These are phyloP conservation scores for Tachypleus tridentatus DNA, from an alignment of 1,140 invertebrate genomes.

Conservation along the genomic window DNA sequence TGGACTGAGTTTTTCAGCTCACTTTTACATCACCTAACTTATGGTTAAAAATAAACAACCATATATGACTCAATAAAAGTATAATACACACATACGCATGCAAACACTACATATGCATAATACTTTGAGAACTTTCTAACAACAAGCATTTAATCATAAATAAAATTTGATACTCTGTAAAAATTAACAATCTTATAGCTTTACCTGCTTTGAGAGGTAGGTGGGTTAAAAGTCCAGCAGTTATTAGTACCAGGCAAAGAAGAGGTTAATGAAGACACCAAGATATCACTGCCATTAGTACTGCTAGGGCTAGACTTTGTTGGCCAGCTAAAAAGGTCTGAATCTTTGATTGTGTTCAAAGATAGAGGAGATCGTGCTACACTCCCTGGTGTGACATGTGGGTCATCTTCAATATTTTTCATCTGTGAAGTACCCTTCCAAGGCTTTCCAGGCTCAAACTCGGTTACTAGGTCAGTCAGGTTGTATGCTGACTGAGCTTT, in stretches of 20 bases:
- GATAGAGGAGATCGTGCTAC: slow-evolving; percentile 78
- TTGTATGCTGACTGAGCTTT: slow-evolving; percentile 35
- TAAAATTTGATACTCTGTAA: too few relatives aligned
- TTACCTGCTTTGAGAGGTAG: slow-evolving; percentile 22
- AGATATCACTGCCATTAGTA: slow-evolving; percentile 37
- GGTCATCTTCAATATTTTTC: slow-evolving; percentile 90
- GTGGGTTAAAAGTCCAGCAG: slow-evolving; percentile 81
- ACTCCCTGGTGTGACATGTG: slow-evolving; percentile 89
- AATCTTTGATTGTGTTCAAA: slow-evolving; percentile 73
- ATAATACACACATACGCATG: too few relatives aligned
- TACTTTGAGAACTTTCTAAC: too few relatives aligned
- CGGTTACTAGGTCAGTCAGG: slow-evolving; percentile 82
- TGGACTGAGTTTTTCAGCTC: too few relatives aligned
- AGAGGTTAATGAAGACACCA: slow-evolving; percentile 40
- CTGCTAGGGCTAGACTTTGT: slow-evolving; percentile 42
- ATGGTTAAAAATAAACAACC: too few relatives aligned
- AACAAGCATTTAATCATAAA: too few relatives aligned
- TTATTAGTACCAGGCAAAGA: slow-evolving; percentile 57
- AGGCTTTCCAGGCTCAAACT: slow-evolving; percentile 95
- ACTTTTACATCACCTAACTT: too few relatives aligned
- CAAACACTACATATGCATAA: too few relatives aligned
- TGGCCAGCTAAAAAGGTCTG: slow-evolving; percentile 50
- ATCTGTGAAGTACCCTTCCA: slow-evolving; percentile 82
- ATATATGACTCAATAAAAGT: too few relatives aligned
- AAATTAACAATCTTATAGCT: too few relatives aligned